Percentiles rank a stretch among this genome's conserved stretches.
These are phyloP conservation scores for Sphinx pinastri DNA, from an alignment of 2,888 invertebrate genomes.

Conservation along the genomic window DNA sequence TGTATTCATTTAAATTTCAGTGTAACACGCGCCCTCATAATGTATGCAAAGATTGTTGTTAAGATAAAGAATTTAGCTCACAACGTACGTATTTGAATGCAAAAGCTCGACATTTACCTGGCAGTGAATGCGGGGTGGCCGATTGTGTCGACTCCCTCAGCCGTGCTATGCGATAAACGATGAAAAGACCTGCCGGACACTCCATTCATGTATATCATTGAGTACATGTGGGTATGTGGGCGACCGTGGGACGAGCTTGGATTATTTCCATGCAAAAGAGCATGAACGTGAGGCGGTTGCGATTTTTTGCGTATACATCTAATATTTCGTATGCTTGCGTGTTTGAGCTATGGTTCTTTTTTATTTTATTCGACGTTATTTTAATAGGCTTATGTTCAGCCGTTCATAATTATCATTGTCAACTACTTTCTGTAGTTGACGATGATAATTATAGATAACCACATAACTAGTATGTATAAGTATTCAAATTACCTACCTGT, in stretches of 20 bases:
- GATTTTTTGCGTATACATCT: slow-evolving; percentile 2
- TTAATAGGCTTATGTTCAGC: too few species aligned
- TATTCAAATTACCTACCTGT: too few species aligned
- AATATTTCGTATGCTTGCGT: slow-evolving; percentile 2
- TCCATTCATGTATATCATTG: slow-evolving; percentile 75
- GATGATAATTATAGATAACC: too few species aligned
- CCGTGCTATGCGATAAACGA: slow-evolving; percentile 65
- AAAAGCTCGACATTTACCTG: slow-evolving; percentile 56
- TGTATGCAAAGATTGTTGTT: slow-evolving; percentile 44
- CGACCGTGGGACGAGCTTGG: slow-evolving; percentile 47
- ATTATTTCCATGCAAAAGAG: slow-evolving; percentile 28
- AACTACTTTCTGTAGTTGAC: too few species aligned
- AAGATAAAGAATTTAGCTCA: slow-evolving; percentile 52
- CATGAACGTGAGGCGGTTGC: slow-evolving; percentile 19
- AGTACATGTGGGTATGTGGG: slow-evolving; percentile 61
- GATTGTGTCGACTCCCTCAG: slow-evolving; percentile 65
- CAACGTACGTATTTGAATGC: slow-evolving; percentile 51
- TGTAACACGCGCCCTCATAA: slow-evolving; percentile 27
- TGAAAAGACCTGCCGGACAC: slow-evolving; percentile 76
- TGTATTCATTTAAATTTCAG: slow-evolving; percentile 44
- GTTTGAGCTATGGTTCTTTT: too few species aligned
- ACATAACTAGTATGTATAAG: too few species aligned
- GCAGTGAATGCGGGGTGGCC: slow-evolving; percentile 54
- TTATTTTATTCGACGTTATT: neutral
- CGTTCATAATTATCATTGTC: too few species aligned